Evolutionary conservation across 2,797 vertebrate genomes (phyloP).

Genomic region (Otolemur crassicaudatus): DNA sequence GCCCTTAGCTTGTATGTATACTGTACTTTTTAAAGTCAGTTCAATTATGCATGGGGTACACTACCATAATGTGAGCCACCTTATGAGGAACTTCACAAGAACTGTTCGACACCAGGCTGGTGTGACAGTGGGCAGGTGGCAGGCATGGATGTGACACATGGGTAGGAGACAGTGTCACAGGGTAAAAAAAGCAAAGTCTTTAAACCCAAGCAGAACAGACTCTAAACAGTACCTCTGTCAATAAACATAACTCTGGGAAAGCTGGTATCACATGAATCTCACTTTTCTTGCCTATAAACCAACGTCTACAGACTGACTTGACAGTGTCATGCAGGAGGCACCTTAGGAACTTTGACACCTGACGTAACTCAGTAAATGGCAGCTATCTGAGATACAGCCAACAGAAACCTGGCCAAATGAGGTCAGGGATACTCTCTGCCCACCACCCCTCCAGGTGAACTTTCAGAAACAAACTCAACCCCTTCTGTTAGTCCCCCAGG

Average conservation of each 20-base stretch:
- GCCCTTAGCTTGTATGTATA: not conserved
- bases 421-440: not conserved
- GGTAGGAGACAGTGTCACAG: fast-evolving
- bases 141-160: fast-evolving
- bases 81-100: not conserved
- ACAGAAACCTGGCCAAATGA: not conserved
- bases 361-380: not conserved
- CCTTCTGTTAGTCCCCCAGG: fast-evolving
- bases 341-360: not conserved
- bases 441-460: not conserved
- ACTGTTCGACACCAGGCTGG: not conserved
- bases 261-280: not conserved
- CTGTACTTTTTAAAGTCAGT: slow-evolving; percentile 35
- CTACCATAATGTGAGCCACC: not conserved
- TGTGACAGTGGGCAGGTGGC: not conserved
- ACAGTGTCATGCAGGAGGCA: not conserved
- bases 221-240: not conserved
- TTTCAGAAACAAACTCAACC: not conserved
- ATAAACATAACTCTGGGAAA: not conserved
- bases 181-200: not conserved
- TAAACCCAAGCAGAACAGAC: not conserved
- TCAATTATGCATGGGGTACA: not conserved
- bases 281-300: not conserved
- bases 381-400: not conserved
- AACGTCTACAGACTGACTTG: not conserved